phyloP scores from a whole-genome alignment of 2,797 vertebrate species.

The Clarias pachynema region DNA sequence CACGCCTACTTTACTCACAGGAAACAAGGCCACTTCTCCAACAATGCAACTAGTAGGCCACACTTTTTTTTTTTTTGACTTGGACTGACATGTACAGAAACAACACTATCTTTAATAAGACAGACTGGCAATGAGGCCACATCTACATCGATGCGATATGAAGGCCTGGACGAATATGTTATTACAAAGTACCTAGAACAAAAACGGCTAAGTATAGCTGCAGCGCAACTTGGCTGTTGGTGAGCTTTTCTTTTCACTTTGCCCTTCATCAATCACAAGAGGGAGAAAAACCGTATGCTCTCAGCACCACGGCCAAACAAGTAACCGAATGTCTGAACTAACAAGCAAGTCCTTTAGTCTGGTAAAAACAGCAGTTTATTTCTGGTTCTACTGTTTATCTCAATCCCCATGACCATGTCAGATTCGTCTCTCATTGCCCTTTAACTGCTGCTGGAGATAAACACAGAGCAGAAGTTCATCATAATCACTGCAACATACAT shows the following conservation, averaged over 20 bases:
- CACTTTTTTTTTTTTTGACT: neutral
- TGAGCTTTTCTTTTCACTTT: constrained; percentile 12
- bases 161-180: neutral
- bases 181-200: neutral
- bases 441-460: constrained; percentile 1
- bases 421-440: neutral
- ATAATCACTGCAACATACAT: constrained; percentile 6
- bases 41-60: no score
- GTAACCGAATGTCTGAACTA: neutral
- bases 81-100: neutral
- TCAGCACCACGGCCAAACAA: neutral
- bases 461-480: constrained; percentile 1
- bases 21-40: no score
- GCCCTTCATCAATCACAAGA: constrained; percentile 14
- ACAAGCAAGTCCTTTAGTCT: neutral
- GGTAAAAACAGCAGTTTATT: neutral
- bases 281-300: neutral
- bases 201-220: neutral
- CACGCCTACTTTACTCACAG: neutral
- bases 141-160: no score
- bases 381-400: neutral
- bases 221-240: neutral
- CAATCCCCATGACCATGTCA: neutral
- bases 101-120: neutral
- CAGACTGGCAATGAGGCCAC: neutral